These are phyloP conservation scores for Distichodus sexfasciatus DNA, from an alignment of 2,797 vertebrate genomes.

Conservation along the genomic window DNA sequence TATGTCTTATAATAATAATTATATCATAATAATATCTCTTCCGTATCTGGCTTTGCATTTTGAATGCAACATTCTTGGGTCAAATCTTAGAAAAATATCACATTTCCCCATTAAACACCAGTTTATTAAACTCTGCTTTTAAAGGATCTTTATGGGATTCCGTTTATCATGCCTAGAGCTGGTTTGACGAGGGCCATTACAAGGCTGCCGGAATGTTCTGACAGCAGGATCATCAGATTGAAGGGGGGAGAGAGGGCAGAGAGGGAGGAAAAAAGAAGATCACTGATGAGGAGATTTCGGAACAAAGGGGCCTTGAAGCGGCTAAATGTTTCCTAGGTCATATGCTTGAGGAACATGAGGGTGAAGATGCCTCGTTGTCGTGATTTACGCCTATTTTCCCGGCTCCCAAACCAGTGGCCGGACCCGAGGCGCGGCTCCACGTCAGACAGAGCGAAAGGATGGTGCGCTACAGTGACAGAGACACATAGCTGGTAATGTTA, in stretches of 20 bases:
- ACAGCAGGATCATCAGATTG: constrained; percentile 57
- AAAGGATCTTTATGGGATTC: constrained; percentile 19
- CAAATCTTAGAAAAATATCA: no score
- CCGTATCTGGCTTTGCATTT: no score
- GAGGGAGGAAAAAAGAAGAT: constrained; percentile 53
- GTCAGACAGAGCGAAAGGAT: constrained; percentile 58
- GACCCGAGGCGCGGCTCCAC: constrained; percentile 53
- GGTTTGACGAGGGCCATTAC: constrained; percentile 65
- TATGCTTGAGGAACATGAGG: constrained; percentile 67
- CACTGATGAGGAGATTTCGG: constrained; percentile 63
- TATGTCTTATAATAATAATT: no score
- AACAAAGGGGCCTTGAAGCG: constrained; percentile 76
- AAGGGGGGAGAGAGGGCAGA: constrained; percentile 48
- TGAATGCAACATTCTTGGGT: no score
- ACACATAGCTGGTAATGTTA: constrained; percentile 54
- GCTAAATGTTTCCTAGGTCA: constrained; percentile 63
- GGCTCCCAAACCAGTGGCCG: constrained; percentile 59
- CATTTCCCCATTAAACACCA: not conserved
- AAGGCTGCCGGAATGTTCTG: constrained; percentile 55
- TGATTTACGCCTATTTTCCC: constrained; percentile 74
- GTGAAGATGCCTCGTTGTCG: constrained; percentile 67
- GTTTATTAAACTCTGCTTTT: constrained; percentile 1
- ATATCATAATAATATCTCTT: no score
- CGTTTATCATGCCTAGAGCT: constrained; percentile 51
- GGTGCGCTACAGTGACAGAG: constrained; percentile 25